These are phyloP conservation scores for Zhengitettix transpicula DNA, from an alignment of 2,888 invertebrate genomes.

Conservation along the genomic window DNA sequence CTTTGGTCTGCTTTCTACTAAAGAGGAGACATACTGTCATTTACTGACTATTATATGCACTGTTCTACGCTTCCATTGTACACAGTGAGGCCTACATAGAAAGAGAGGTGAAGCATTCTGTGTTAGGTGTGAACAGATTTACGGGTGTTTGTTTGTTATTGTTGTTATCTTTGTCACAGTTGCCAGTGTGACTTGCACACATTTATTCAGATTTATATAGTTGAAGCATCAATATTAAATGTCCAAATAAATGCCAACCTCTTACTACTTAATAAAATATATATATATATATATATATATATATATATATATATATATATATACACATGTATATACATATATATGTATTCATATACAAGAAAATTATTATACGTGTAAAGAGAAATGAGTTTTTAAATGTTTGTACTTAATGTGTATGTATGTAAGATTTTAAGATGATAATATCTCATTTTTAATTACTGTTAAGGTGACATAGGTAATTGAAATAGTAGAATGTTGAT, in stretches of 20 bases:
- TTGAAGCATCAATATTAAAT: conserved; percentile 1
- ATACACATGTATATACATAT: too few species aligned
- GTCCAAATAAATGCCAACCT: not conserved
- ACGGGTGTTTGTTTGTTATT: conserved; percentile 12
- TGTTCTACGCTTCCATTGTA: conserved; percentile 13
- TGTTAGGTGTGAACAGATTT: conserved; percentile 9
- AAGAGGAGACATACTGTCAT: too few species aligned
- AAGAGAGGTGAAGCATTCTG: not conserved
- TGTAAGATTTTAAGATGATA: conserved; percentile 3
- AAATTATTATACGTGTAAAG: conserved; percentile 4
- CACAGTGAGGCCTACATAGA: conserved; percentile 7
- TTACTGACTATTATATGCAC: conserved; percentile 2
- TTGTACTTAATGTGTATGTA: conserved; percentile 7
- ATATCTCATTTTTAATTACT: conserved; percentile 4
- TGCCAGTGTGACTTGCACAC: conserved; percentile 2
- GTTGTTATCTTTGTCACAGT: conserved; percentile 6
- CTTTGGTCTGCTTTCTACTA: not conserved
- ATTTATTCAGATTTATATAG: conserved; percentile 4
- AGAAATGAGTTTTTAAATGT: conserved; percentile 4
- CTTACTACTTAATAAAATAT: not conserved
- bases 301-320: not conserved
- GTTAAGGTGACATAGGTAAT: not conserved
- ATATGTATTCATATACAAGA: not conserved
- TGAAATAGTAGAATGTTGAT: not conserved
- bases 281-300: not conserved